Conservation (phyloP, 2,888 invertebrate genomes). For the Melieria crassipennis region DNA sequence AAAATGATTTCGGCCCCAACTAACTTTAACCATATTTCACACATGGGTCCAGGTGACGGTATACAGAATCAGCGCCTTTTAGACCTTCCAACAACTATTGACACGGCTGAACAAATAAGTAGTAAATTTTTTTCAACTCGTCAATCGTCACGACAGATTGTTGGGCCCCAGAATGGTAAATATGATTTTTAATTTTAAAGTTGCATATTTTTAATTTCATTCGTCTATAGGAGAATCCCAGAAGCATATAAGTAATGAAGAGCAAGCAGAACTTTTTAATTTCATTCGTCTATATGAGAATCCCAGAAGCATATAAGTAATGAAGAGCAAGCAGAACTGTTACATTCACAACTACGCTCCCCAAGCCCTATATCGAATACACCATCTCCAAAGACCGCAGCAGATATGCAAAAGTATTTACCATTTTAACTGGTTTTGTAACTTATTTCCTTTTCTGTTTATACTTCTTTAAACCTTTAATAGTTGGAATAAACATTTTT, state of each 20-base stretch:
- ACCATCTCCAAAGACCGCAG: constrained; percentile 79
- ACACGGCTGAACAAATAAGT: constrained; percentile 70
- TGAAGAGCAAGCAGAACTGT: too few relatives aligned
- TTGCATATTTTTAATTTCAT: constrained; percentile 18
- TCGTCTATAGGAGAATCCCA: constrained; percentile 46
- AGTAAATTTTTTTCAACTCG: constrained; percentile 60
- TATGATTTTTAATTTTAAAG: not conserved
- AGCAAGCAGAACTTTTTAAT: constrained; percentile 67
- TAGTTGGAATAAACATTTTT: too few relatives aligned
- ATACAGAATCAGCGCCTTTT: constrained; percentile 90
- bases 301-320: too few relatives aligned
- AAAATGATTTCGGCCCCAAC: constrained; percentile 96
- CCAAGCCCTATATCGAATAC: constrained; percentile 81
- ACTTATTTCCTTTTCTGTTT: constrained; percentile 22
- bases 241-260: constrained; percentile 69
- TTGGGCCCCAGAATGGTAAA: constrained; percentile 42
- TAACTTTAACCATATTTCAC: constrained; percentile 98
- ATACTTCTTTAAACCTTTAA: not conserved
- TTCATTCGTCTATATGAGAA: too few relatives aligned
- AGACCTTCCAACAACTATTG: constrained; percentile 87
- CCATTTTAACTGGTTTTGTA: constrained; percentile 26
- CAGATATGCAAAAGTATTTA: constrained; percentile 66
- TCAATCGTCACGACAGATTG: constrained; percentile 66
- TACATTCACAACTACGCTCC: constrained; percentile 71
- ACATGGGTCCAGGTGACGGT: constrained; percentile 98